These are phyloP conservation scores for Crotalus helleri DNA, from an alignment of 2,113 vertebrate species.

Conservation along the genomic window DNA sequence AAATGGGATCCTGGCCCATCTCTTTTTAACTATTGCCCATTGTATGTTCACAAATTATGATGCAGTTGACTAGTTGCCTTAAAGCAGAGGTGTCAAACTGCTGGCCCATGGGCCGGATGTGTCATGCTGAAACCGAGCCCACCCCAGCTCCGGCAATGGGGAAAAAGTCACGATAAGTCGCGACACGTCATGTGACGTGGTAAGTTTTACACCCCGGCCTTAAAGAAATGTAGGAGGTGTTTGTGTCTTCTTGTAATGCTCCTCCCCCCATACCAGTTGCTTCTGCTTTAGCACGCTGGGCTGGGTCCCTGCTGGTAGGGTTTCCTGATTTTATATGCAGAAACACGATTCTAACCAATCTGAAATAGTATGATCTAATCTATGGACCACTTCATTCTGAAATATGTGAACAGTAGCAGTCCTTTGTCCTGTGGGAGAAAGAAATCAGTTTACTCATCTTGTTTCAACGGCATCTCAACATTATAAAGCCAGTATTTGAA, in stretches of 20 bases:
- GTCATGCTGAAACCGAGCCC: too few relatives aligned
- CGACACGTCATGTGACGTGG: too few relatives aligned
- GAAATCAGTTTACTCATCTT: not conserved
- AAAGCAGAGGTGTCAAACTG: not conserved
- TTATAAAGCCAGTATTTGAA: constrained; percentile 1
- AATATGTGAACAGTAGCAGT: not conserved
- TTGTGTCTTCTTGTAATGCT: not conserved
- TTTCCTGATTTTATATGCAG: not conserved
- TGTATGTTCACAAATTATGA: not conserved
- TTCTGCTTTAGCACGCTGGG: not conserved
- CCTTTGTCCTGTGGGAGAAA: not conserved
- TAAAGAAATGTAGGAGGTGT: not conserved
- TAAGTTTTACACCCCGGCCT: too few relatives aligned
- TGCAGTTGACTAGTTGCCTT: not conserved
- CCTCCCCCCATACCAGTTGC: not conserved
- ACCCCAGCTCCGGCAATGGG: too few relatives aligned
- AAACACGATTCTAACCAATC: not conserved
- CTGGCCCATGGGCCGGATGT: too few relatives aligned
- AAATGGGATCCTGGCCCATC: not conserved
- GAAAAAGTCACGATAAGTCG: too few relatives aligned
- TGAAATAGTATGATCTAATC: not conserved
- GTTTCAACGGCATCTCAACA: constrained; percentile 11
- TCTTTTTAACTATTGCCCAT: not conserved
- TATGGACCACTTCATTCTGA: not conserved
- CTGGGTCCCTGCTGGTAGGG: not conserved